Base-by-base conservation (phyloP, 2,888 invertebrate genomes). In the Sesamia inferens region DNA sequence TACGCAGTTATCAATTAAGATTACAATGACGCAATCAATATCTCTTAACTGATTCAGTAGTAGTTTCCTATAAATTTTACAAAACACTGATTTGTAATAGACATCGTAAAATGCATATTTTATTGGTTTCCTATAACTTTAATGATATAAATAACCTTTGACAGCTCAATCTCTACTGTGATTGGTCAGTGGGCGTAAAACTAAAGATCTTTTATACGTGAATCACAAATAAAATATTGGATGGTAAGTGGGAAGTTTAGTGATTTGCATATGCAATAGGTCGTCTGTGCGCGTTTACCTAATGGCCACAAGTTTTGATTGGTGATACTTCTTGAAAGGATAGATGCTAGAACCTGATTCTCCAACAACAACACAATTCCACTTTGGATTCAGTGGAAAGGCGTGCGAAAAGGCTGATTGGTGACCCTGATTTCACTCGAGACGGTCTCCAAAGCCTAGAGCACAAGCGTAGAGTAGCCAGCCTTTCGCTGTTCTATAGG, bases 171-270 rank as follows among this genome's bases (percentile, higher is more conserved):
- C 85, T 80, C 22, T 7, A 0, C 72, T 73, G 68, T 84, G 85
- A 85, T 85, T 85, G 85, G 85, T 58, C 65, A 62, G 85, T 85
- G 85, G 85, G 85, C 85, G 85, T 83, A 57, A 79, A 70, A 83
- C 71, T 73, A 68, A 80, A 79, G 83, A 61, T 74, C 68, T 68
- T 74, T 82, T 77, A 85, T 79, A 63, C n/a, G 65, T 76, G 44
- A 76, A 73, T 54, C 75, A 85, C 85, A 85, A 85, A 85, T 85
- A 84, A 85, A 85, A 85, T 76, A 85, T 85, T 78, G 79, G 78
- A 65, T 68, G 75, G 44, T 78, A 75, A 74, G 75, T 76, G 74
- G 74, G 80, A 62, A 58, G 71, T 61, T 51, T 54, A 2, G 10
- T 62, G 0, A 85, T 85, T 84, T 62, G 57, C 79, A 85, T 85